A percentile compares a stretch with the other conserved stretches of the same genome.
Evolutionary conservation across 2,888 invertebrate species (phyloP).

Genomic region (Clunio marinus): DNA sequence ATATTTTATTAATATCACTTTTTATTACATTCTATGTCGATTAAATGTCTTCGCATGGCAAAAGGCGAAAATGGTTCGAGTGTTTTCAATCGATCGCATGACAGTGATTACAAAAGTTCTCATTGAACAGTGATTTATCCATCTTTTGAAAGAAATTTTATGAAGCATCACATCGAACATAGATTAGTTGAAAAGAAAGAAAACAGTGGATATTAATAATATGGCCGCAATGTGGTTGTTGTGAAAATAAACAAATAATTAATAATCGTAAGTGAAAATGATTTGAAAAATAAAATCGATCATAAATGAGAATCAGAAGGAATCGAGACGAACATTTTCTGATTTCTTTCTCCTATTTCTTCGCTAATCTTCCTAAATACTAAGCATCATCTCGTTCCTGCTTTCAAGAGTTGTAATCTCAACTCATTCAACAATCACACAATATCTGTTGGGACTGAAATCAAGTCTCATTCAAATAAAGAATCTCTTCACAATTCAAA

Average conservation of each 20-base stretch:
- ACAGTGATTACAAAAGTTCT: conserved; percentile 32
- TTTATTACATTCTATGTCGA: neutral
- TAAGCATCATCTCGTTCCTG: neutral
- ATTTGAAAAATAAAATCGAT: neutral
- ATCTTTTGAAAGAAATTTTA: neutral
- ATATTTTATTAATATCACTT: neutral
- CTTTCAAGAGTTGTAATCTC: neutral
- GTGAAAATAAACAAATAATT: conserved; percentile 5
- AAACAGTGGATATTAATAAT: neutral
- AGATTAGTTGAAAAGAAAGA: neutral
- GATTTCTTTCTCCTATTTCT: conserved; percentile 30
- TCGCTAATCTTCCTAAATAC: conserved; percentile 10
- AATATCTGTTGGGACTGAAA: too few species aligned
- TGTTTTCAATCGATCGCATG: conserved; percentile 10
- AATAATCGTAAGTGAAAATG: neutral
- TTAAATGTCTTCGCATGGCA: neutral
- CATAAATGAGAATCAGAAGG: conserved; percentile 26
- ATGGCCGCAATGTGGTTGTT: neutral
- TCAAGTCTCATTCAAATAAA: too few species aligned
- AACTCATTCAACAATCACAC: too few species aligned
- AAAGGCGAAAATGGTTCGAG: neutral
- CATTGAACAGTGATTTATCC: conserved; percentile 29
- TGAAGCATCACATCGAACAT: neutral
- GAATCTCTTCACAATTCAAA: neutral
- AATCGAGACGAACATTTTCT: conserved; percentile 14